A percentile compares a stretch with the other conserved stretches of the same genome.
Evolutionary conservation across 2,888 invertebrate species (phyloP).

Genomic region (Netelia inedita): DNA sequence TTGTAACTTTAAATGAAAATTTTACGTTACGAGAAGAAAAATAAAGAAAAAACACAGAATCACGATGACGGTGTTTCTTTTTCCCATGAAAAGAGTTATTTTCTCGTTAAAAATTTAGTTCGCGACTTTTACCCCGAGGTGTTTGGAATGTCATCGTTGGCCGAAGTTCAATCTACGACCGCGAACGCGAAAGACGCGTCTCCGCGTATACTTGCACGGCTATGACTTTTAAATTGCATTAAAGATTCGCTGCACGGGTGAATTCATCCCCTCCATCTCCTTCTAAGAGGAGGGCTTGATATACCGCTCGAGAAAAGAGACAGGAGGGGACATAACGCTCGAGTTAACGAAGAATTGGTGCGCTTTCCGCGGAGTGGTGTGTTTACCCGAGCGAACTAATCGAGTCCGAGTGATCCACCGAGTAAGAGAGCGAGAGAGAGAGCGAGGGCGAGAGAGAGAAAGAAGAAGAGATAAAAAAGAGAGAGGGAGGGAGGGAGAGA

Average conservation of each 20-base stretch:
- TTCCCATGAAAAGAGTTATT: too few relatives aligned
- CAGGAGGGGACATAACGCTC: constrained; percentile 18
- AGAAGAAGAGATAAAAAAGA: constrained; percentile 5
- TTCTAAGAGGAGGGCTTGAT: neutral
- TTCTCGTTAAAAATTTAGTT: too few relatives aligned
- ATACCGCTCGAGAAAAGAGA: neutral
- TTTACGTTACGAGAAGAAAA: too few relatives aligned
- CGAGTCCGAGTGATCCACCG: constrained; percentile 16
- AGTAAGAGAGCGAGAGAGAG: neutral
- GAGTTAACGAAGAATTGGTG: constrained; percentile 34
- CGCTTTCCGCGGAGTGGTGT: constrained; percentile 19
- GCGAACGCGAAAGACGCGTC: neutral
- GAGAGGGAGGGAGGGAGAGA: constrained; percentile 23
- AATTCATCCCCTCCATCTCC: too few relatives aligned
- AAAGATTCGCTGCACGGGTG: neutral
- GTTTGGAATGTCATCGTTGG: too few relatives aligned
- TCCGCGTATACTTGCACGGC: neutral
- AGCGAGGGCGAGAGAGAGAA: constrained; percentile 29
- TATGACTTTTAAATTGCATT: constrained; percentile 43
- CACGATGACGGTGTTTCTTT: too few relatives aligned
- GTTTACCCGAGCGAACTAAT: constrained; percentile 56
- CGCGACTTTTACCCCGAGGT: too few relatives aligned
- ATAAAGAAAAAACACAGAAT: too few relatives aligned
- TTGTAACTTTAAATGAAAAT: too few relatives aligned
- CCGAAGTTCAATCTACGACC: neutral